Base-by-base conservation (phyloP, 2,113 vertebrate genomes). In the Centrocercus urophasianus region DNA sequence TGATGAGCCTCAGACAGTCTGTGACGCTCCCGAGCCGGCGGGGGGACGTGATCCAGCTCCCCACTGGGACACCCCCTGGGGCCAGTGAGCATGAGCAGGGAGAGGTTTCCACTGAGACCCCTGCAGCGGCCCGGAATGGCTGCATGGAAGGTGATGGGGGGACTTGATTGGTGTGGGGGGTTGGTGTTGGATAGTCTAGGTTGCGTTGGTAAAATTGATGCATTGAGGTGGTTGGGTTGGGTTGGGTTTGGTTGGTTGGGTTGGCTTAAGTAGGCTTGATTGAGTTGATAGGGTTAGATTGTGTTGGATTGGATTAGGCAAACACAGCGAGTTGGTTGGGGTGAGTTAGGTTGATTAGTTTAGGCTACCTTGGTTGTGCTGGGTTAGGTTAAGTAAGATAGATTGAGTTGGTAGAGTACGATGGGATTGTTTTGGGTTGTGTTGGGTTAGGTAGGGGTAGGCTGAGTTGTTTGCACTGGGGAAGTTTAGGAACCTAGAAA, bases 1-100 rank as follows among this genome's bases (percentile, higher is more conserved):
- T 95, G 95, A 95, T 76, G 70, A 95, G 87, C 94, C 93, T 95
- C 96, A 95, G 97, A 95, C 95, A 54, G 89, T 82, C 94, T 88
- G 90, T 93, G 95, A 97, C 86, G 89, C 78, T 91, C 94, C 89
- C 5, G 59, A 11, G 14, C 61, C 1, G 18, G 40, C 10, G 64
- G 90, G 85, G 91, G 81, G 64, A 83, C 1, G 0, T 86, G 91
- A 93, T 84, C 80, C 84, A 95, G 83, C 57, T 52, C 89, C 93
- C 84, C 83, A 81, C 93, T 2, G 92, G 78, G 38, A 34, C 75
- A 65, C 15, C 42, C 74, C 59, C 61, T 63, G 64, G 66, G 67
- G 73, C 48, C 80, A 76, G 54, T 0, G 21, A 82, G 54, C 9
- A 6, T 4, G 10, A 65, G 43, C 61, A 86, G 65, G 65, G 67